phyloP scores from a whole-genome alignment of 2,797 vertebrate species.

The Vespertilio murinus region DNA sequence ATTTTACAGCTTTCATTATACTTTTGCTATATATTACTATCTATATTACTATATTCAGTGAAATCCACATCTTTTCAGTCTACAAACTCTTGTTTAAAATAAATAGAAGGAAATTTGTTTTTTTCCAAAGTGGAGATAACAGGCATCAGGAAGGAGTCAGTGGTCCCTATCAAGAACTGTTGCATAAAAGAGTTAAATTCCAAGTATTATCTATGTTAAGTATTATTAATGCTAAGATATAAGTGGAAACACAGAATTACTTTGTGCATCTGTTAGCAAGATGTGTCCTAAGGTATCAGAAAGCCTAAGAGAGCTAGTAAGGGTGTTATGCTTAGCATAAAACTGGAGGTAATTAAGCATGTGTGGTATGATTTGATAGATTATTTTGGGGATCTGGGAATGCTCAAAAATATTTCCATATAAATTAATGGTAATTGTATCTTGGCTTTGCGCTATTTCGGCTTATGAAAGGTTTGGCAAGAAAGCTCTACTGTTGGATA shows the following conservation, averaged over 20 bases:
- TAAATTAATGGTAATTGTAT: background rate
- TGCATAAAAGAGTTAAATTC: background rate
- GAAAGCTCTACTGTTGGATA: background rate
- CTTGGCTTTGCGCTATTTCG: background rate
- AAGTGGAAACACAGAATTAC: background rate
- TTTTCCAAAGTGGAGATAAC: background rate
- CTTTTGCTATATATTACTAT: conserved; percentile 53
- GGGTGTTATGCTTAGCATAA: background rate
- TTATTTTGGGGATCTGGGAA: background rate
- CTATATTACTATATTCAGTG: background rate
- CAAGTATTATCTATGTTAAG: background rate
- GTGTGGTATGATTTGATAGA: background rate
- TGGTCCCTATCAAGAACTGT: background rate
- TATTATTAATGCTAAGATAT: conserved; percentile 13
- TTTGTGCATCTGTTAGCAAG: background rate
- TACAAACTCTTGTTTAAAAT: conserved; percentile 43
- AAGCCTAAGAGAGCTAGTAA: background rate
- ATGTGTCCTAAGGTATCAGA: background rate
- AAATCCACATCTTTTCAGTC: conserved; percentile 48
- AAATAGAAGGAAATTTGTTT: conserved; percentile 1
- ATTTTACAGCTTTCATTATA: conserved; percentile 46
- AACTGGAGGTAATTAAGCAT: background rate
- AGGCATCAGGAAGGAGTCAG: background rate
- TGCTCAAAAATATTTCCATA: background rate
- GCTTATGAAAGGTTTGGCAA: background rate